Conservation (phyloP, 2,888 invertebrate genomes). For the Baronia brevicornis region DNA sequence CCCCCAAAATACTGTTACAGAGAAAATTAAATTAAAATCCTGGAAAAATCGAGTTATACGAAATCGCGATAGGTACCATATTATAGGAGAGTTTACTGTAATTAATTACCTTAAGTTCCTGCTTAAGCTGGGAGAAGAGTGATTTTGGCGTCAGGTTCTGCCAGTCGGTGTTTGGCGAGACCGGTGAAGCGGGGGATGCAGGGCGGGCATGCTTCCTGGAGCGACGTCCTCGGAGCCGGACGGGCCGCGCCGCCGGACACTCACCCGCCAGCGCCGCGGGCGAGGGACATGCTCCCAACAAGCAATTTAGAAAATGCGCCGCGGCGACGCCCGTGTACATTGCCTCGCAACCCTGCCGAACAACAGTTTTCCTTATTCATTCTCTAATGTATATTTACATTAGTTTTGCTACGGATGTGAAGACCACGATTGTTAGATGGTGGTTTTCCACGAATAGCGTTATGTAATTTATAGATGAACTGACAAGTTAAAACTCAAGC, state of each 20-base stretch:
- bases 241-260: constrained; percentile 49
- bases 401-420: too few relatives aligned
- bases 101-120: constrained; percentile 78
- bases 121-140: constrained; percentile 91
- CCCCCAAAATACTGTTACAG: too few relatives aligned
- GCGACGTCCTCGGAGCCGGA: constrained; percentile 72
- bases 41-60: too few relatives aligned
- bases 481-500: too few relatives aligned
- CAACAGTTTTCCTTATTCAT: constrained; percentile 29
- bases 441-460: too few relatives aligned
- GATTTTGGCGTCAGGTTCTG: constrained; percentile 88
- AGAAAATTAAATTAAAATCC: too few relatives aligned
- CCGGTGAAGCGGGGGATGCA: constrained; percentile 30
- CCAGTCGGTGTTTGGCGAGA: constrained; percentile 81
- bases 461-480: too few relatives aligned
- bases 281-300: constrained; percentile 84
- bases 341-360: constrained; percentile 84
- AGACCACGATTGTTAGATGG: too few relatives aligned
- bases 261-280: constrained; percentile 60
- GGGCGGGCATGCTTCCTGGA: constrained; percentile 47
- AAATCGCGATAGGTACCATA: constrained; percentile 5
- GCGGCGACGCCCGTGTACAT: constrained; percentile 93
- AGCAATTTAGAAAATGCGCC: constrained; percentile 97
- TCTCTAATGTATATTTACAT: too few relatives aligned
- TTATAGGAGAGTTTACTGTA: too few relatives aligned